Evolutionary conservation across 2,888 invertebrate genomes (phyloP).

Genomic region (Synanthedon vespiformis): DNA sequence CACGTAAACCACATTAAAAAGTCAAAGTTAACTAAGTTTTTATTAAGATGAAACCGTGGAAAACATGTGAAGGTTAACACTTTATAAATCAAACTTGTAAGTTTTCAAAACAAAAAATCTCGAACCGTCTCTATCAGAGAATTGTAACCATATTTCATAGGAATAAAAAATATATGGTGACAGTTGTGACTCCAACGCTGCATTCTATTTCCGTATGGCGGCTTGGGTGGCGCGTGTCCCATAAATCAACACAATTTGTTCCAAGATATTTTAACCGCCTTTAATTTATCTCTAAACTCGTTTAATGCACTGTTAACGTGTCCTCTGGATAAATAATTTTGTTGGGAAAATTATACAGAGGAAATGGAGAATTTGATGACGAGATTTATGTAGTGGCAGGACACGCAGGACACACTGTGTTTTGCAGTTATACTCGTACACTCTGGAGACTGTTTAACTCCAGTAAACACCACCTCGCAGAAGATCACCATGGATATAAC

Average conservation of each 20-base stretch:
- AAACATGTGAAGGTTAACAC: no score
- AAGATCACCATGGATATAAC: not conserved
- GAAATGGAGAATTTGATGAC: no score
- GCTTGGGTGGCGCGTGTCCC: conserved; percentile 48
- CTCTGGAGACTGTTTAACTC: no score
- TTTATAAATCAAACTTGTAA: no score
- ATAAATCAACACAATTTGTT: conserved; percentile 60
- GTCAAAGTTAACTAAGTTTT: no score
- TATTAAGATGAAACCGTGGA: no score
- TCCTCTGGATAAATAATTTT: conserved; percentile 9
- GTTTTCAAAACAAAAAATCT: no score
- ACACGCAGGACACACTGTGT: no score
- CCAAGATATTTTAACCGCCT: conserved; percentile 40
- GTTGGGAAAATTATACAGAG: not conserved
- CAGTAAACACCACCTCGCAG: not conserved
- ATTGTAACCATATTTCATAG: not conserved
- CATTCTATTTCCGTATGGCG: conserved; percentile 43
- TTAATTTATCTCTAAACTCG: conserved; percentile 32
- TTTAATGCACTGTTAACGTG: conserved; percentile 11
- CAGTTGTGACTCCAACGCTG: conserved; percentile 9
- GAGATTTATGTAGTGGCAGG: no score
- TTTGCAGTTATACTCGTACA: no score
- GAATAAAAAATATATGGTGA: not conserved
- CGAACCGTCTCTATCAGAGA: no score
- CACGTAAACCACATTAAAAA: no score